Evolutionary conservation across 2,888 invertebrate species (phyloP), one percentile per base, ranked within the genome.

Genomic region (Cyrtodaria siliqua): DNA sequence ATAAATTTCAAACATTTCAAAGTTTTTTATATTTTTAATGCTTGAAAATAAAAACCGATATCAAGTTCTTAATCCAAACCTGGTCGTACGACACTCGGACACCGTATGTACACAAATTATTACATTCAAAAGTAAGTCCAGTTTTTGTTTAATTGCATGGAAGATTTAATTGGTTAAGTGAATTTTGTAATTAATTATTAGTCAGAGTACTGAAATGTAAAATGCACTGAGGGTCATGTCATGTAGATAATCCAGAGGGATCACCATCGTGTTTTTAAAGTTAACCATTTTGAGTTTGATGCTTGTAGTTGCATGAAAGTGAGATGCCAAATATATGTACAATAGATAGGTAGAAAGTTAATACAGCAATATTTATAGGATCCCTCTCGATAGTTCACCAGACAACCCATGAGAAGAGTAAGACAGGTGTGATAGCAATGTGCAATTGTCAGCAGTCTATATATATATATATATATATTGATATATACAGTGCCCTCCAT

Each of bases 371-470:
- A 44, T 18, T 16, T 44, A 20, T 44, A 18, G 6, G 44, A 18
- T 44, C 20, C 44, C 44, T 44, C 44, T 44, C 8, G 44, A 20
- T 18, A 4, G 20, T 44, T 44, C n/a, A 20, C 44, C 40, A 16
- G 16, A 16, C 44, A 44, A 44, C 44, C 6, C 4, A 9, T 44
- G 6, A 9, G 6, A 18, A 16, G 6, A 44, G 4, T 16, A 6
- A 20, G 44, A 27, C 26, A 53, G 18, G 56, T 56, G 56, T 38
- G 56, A 12, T 56, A 38, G 56, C 18, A 29, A 18, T 29, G 56
- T 56, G 56, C 56, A 56, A 38, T 56, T 56, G 29, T 56, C 40
- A 56, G 9, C n/a, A 18, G 2, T 38, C 6, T 18, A 53, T 20
- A 53, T 26, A 6, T 53, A 53, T 26, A 29, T 44, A 18, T 20